Conservation (phyloP, 2,888 invertebrate species). For the Dasypogon diadema region DNA sequence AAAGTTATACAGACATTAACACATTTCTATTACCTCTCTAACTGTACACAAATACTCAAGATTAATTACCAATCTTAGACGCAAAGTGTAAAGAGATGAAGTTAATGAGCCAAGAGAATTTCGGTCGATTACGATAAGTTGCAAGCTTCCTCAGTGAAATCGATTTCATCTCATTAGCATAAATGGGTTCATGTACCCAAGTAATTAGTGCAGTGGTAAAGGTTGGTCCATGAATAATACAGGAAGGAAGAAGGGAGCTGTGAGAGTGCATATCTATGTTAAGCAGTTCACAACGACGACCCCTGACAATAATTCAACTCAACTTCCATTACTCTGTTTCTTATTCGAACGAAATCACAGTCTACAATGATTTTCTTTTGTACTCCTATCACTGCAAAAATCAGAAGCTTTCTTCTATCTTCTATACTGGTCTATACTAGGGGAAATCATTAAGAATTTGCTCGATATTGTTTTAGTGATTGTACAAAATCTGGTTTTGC, state of each 20-base stretch:
- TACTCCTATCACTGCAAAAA: background rate
- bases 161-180: constrained; percentile 46
- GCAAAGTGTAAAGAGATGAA: constrained; percentile 6
- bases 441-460: background rate
- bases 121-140: constrained; percentile 15
- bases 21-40: background rate
- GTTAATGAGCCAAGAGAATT: constrained; percentile 30
- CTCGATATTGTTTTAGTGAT: background rate
- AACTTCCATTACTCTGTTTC: background rate
- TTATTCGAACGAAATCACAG: background rate
- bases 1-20: no score
- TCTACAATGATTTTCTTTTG: background rate
- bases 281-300: constrained; percentile 5
- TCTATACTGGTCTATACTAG: background rate
- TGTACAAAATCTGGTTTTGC: background rate
- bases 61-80: constrained; percentile 15
- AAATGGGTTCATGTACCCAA: constrained; percentile 22
- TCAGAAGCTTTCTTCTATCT: no score
- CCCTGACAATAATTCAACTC: constrained; percentile 19
- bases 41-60: background rate
- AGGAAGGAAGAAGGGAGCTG: background rate
- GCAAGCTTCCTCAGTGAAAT: constrained; percentile 2
- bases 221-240: constrained; percentile 25
- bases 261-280: constrained; percentile 16
- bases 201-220: constrained; percentile 20